phyloP scores from a whole-genome alignment of 2,113 vertebrate species.

The Salvator merianae region DNA sequence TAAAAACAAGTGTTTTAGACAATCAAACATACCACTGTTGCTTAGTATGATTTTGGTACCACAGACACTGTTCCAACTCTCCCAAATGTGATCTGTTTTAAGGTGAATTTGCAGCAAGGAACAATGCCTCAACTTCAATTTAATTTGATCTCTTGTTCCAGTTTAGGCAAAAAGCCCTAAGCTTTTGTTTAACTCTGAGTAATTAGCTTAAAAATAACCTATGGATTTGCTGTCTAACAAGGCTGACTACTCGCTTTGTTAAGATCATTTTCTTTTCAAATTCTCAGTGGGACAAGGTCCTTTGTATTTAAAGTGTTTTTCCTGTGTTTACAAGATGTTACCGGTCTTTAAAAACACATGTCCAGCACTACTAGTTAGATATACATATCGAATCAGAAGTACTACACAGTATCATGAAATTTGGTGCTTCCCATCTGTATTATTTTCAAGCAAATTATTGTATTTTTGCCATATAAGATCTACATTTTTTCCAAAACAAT shows the following conservation, averaged over 20 bases:
- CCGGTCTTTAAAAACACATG: constrained; percentile 30
- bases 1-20: constrained; percentile 4
- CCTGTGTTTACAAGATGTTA: background rate
- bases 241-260: constrained; percentile 15
- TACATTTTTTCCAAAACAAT: background rate
- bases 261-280: constrained; percentile 31
- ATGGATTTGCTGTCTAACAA: constrained; percentile 33
- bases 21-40: background rate
- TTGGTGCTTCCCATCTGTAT: constrained; percentile 46
- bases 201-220: constrained; percentile 61
- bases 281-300: background rate
- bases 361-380: constrained; percentile 14
- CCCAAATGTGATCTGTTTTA: background rate
- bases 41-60: rapidly evolving
- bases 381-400: constrained; percentile 40
- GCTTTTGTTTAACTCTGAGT: constrained; percentile 38
- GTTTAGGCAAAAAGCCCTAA: constrained; percentile 25
- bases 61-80: background rate
- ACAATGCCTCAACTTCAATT: constrained; percentile 20
- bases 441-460: constrained; percentile 45
- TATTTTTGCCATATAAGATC: background rate
- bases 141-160: constrained; percentile 17
- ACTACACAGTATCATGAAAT: constrained; percentile 23
- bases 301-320: constrained; percentile 1
- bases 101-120: constrained; percentile 13